Conservation (phyloP, 2,113 vertebrate species). For the Corynorhinus townsendii region DNA sequence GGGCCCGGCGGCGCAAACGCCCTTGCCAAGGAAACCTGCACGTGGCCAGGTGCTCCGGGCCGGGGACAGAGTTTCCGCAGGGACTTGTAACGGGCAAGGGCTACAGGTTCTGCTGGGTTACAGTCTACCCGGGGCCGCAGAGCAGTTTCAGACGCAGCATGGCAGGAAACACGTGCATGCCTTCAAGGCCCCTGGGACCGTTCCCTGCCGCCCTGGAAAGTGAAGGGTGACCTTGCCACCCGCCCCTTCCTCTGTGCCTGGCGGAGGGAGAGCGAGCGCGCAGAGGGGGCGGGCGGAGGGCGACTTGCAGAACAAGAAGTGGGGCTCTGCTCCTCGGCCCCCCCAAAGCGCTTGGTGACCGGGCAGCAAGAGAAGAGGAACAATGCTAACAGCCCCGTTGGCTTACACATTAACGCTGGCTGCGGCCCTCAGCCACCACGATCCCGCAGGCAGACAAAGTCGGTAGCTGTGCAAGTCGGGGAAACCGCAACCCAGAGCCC, state of each 20-base stretch:
- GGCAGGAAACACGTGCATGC: background rate
- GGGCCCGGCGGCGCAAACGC: background rate
- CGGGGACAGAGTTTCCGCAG: background rate
- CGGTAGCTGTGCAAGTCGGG: background rate
- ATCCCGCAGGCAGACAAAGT: background rate
- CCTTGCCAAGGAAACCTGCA: background rate
- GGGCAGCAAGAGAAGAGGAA: conserved; percentile 28
- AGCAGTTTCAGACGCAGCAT: background rate
- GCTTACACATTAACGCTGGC: background rate
- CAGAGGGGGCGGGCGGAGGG: background rate
- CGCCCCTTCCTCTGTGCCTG: background rate
- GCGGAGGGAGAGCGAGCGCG: background rate
- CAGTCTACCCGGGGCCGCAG: background rate
- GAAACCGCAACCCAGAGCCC: conserved; percentile 53
- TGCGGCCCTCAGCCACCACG: conserved; percentile 11
- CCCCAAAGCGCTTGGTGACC: conserved; percentile 70
- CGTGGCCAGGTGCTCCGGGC: background rate
- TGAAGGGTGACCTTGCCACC: background rate
- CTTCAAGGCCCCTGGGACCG: background rate
- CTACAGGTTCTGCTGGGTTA: background rate
- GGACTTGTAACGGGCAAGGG: background rate
- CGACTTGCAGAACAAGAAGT: background rate
- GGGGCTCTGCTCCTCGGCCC: background rate
- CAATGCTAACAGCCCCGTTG: background rate
- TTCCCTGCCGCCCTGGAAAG: background rate